Evolutionary conservation across 2,113 vertebrate genomes (phyloP), one percentile per base, ranked within the genome.

Genomic region (Himantopus leucocephalus): DNA sequence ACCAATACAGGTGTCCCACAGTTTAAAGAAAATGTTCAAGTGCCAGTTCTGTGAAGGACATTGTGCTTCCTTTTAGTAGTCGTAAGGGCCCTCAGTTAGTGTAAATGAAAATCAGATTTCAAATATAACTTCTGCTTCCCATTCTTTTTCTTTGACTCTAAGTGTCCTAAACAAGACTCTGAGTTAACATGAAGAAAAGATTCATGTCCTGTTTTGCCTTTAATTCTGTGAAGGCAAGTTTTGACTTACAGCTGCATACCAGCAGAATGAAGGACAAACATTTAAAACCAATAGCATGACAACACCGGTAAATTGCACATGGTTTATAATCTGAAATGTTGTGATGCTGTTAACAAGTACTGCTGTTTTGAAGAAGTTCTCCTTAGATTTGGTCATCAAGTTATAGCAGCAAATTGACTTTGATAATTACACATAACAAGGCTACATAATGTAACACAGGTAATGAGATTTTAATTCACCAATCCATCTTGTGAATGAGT

Each of bases 401-500:
- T 35, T 75, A 70, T 5, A 85, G 77, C 47, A 80, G 79, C 47
- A 97, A 96, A 97, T 96, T 94, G 82, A 53, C 68, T 96, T 93
- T 83, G 64, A 89, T 97, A 97, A 97, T 95, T 96, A 45, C 68
- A 88, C 22, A 3, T 81, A 96, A 96, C 73, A 96, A 94, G 90
- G 76, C 79, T 92, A 55, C n/a, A 74, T 80, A 56, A 89, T 58
- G 75, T 95, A 93, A 86, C 3, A 0, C 64, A 92, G 62, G 88
- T 96, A 97, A 97, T 95, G 95, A 93, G 80, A 70, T 95, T 98
- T 97, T 97, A 97, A 96, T 97, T 97, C 73, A 71, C 47, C 34
- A 74, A 87, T 95, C 74, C 75, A 56, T 96, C 81, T 96, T 94
- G 50, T 85, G 74, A 92, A 94, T 52, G 84, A 94, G 48, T 50